Evolutionary conservation across 2,888 invertebrate genomes (phyloP).

Genomic region (Prenolepis imparis): DNA sequence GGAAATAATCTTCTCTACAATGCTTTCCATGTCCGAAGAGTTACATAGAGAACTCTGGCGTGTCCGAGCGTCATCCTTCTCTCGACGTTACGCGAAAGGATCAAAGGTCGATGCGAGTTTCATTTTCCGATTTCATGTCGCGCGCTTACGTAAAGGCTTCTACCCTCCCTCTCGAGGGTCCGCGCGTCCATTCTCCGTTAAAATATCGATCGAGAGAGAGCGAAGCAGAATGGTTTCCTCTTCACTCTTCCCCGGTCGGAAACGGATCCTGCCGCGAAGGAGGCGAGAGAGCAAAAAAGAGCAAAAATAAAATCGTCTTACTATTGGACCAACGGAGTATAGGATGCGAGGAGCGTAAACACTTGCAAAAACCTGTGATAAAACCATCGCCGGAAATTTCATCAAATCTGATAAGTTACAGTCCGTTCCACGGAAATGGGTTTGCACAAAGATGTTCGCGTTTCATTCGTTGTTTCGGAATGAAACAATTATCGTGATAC

Average conservation of each 20-base stretch:
- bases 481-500: neutral
- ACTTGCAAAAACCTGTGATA: conserved; percentile 69
- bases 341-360: conserved; percentile 62
- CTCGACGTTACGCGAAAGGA: conserved; percentile 35
- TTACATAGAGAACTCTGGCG: conserved; percentile 21
- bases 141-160: conserved; percentile 46
- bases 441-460: conserved; percentile 20
- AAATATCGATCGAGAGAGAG: conserved; percentile 73
- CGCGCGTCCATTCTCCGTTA: conserved; percentile 64
- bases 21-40: conserved; percentile 22
- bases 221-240: conserved; percentile 42
- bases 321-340: conserved; percentile 46
- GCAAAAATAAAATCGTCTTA: conserved; percentile 61
- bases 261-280: conserved; percentile 62
- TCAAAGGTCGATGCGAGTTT: conserved; percentile 49
- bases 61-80: conserved; percentile 47
- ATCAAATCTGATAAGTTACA: conserved; percentile 28
- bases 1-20: conserved; percentile 6
- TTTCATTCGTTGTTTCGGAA: neutral
- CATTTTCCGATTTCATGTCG: conserved; percentile 55
- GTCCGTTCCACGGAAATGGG: neutral
- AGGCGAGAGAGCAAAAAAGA: conserved; percentile 44
- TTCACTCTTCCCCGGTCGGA: conserved; percentile 52
- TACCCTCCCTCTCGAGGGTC: conserved; percentile 28
- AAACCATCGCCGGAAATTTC: conserved; percentile 56